Percentiles rank a stretch among this genome's conserved stretches.
These are phyloP conservation scores for Oncorhynchus kisutch DNA, from an alignment of 2,113 vertebrate species.

Conservation along the genomic window DNA sequence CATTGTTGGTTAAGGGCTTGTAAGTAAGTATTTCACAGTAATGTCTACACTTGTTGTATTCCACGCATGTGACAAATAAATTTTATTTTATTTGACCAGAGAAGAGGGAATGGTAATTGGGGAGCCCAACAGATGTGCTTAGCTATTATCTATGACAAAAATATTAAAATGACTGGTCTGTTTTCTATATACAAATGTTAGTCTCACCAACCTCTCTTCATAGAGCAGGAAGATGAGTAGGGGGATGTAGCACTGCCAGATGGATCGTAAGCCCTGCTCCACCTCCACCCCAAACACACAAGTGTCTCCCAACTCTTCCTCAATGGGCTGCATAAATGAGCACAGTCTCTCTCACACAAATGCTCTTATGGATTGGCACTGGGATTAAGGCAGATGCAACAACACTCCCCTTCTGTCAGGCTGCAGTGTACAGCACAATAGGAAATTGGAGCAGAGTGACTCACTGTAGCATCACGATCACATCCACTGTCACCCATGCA, in stretches of 20 bases:
- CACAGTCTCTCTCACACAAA: conserved; percentile 47
- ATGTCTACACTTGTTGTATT: too few relatives aligned
- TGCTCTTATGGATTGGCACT: conserved; percentile 33
- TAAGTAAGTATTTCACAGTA: too few relatives aligned
- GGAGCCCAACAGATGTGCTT: conserved; percentile 21
- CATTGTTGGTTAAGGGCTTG: too few relatives aligned
- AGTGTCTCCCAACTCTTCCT: conserved; percentile 33
- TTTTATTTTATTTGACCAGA: too few relatives aligned
- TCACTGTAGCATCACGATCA: conserved; percentile 12
- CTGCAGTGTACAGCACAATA: conserved; percentile 4
- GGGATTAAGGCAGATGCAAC: conserved; percentile 58
- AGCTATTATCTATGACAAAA: not conserved
- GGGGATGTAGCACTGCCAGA: conserved; percentile 48
- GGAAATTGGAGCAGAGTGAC: conserved; percentile 32
- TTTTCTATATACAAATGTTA: conserved; percentile 50
- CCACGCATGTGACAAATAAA: too few relatives aligned
- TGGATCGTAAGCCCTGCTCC: conserved; percentile 43
- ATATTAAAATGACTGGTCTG: conserved; percentile 31
- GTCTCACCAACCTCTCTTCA: not conserved
- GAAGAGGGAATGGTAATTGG: too few relatives aligned
- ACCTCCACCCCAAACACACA: conserved; percentile 12
- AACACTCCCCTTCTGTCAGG: conserved; percentile 18
- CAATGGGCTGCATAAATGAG: conserved; percentile 26
- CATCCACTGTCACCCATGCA: not conserved
- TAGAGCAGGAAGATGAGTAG: conserved; percentile 28